Conservation (phyloP, 2,888 invertebrate genomes). For the Listrodromus nycthemerus region DNA sequence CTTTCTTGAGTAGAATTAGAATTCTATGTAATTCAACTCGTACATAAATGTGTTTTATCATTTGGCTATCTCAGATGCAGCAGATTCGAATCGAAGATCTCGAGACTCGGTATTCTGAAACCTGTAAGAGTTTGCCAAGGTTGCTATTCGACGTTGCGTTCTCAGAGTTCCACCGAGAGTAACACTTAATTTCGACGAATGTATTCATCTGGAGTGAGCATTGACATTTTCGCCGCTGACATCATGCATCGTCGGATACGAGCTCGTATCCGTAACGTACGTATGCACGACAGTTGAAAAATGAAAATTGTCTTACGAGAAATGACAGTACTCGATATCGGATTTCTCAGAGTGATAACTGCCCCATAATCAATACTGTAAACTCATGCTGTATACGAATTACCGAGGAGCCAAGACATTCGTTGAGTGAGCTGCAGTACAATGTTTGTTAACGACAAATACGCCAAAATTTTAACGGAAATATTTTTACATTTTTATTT, state of each 20-base stretch:
- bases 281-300: conserved; percentile 18
- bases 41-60: conserved; percentile 17
- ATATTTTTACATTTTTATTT: conserved; percentile 8
- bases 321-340: conserved; percentile 36
- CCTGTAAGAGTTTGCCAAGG: conserved; percentile 98
- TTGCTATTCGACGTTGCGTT: conserved; percentile 89
- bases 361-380: conserved; percentile 48
- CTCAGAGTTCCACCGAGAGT: conserved; percentile 80
- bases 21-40: neutral
- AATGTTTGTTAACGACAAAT: neutral
- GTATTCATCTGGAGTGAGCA: neutral
- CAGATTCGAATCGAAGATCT: conserved; percentile 98
- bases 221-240: conserved; percentile 29
- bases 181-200: conserved; percentile 67
- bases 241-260: conserved; percentile 4
- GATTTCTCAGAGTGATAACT: conserved; percentile 51
- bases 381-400: conserved; percentile 63
- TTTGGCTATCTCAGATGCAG: conserved; percentile 89
- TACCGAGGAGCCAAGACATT: conserved; percentile 41
- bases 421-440: neutral
- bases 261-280: conserved; percentile 20
- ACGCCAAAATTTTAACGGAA: conserved; percentile 18
- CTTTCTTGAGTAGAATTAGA: neutral
- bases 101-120: conserved; percentile 95
- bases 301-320: conserved; percentile 15